Conservation (phyloP, 2,113 vertebrate species). For the Rhabdomys dilectus region DNA sequence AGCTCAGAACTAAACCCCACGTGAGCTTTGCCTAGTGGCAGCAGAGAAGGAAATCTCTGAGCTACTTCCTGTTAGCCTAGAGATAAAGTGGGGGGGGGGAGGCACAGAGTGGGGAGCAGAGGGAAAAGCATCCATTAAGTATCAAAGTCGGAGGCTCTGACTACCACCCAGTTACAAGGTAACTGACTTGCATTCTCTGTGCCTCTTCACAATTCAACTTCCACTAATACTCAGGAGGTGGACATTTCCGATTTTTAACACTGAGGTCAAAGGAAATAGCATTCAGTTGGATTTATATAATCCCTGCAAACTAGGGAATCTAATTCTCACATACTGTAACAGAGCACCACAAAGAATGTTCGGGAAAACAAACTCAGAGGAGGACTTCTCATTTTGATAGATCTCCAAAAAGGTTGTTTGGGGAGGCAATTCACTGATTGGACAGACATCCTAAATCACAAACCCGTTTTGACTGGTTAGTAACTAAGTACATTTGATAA, state of each 20-base stretch:
- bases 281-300: background rate
- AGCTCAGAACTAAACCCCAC: conserved; percentile 25
- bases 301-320: background rate
- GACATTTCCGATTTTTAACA: background rate
- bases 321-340: background rate
- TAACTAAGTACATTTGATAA: background rate
- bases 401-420: background rate
- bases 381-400: background rate
- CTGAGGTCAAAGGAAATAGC: background rate
- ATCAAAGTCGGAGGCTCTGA: background rate
- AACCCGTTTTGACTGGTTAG: background rate
- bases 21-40: background rate
- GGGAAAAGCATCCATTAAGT: conserved; percentile 23
- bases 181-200: background rate
- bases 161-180: background rate
- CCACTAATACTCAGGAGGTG: background rate
- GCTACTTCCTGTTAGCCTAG: conserved; percentile 24
- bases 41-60: conserved; percentile 37
- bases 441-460: background rate
- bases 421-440: background rate
- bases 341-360: background rate
- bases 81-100: background rate
- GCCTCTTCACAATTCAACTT: background rate
- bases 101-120: background rate
- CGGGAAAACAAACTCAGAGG: background rate